Conservation (phyloP, 2,888 invertebrate genomes). For the Lepidochrysops patricia region DNA sequence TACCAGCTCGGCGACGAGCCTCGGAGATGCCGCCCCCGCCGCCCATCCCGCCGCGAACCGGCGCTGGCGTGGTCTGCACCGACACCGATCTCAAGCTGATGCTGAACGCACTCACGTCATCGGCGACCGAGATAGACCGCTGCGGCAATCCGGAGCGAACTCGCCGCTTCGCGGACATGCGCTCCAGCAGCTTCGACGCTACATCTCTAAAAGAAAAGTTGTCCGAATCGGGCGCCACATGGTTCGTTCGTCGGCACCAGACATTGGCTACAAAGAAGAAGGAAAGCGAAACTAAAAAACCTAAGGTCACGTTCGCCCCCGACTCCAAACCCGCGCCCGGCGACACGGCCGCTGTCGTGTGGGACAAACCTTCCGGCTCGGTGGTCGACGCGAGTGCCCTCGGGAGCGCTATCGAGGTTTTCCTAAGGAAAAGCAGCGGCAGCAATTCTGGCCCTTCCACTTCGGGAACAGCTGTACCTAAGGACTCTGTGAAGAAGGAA, state of each 20-base stretch:
- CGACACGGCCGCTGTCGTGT: conserved; percentile 77
- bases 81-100: conserved; percentile 87
- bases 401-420: conserved; percentile 89
- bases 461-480: conserved; percentile 37
- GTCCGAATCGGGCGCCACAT: conserved; percentile 75
- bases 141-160: conserved; percentile 77
- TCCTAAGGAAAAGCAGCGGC: conserved; percentile 76
- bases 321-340: conserved; percentile 75
- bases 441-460: conserved; percentile 57
- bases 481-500: conserved; percentile 35
- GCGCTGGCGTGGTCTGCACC: conserved; percentile 83
- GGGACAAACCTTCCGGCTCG: conserved; percentile 85
- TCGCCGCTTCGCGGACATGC: conserved; percentile 78
- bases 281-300: conserved; percentile 62
- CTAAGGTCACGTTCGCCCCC: conserved; percentile 75
- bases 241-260: conserved; percentile 86
- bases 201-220: conserved; percentile 77
- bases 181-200: conserved; percentile 90
- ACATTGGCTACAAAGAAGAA: conserved; percentile 80
- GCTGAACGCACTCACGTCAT: conserved; percentile 85
- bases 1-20: conserved; percentile 78
- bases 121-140: conserved; percentile 85
- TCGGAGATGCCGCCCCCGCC: conserved; percentile 81
- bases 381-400: conserved; percentile 86
- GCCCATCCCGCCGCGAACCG: conserved; percentile 54